Percentiles rank a stretch among this genome's conserved stretches.
Evolutionary conservation across 2,797 vertebrate genomes (phyloP).

Genomic region (Gymnoscopelus microlampas): DNA sequence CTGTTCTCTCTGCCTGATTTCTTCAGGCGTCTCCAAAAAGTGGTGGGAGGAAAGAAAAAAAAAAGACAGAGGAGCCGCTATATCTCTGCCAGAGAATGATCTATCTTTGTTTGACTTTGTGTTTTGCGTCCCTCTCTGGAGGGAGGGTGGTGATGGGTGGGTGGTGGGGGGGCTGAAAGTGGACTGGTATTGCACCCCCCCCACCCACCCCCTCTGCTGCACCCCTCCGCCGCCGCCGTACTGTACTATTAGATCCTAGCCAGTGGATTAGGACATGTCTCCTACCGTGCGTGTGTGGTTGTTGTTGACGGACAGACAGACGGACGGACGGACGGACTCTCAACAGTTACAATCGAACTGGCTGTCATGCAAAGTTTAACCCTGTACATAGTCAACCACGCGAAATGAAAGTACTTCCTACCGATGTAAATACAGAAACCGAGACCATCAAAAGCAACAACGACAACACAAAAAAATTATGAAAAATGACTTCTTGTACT

Average conservation of each 20-base stretch:
- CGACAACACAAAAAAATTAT: constrained; percentile 79
- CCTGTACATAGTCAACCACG: constrained; percentile 82
- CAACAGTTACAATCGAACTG: constrained; percentile 56
- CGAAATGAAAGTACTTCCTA: constrained; percentile 78
- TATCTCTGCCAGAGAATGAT: no score
- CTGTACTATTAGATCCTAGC: constrained; percentile 73
- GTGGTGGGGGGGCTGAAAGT: constrained; percentile 34
- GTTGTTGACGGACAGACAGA: neutral
- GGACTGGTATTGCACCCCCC: constrained; percentile 33
- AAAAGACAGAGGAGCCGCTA: no score
- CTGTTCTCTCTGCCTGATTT: neutral
- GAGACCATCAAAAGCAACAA: constrained; percentile 85
- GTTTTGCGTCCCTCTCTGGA: no score
- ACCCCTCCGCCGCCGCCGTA: constrained; percentile 31
- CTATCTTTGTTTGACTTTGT: no score
- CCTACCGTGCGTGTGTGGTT: constrained; percentile 59
- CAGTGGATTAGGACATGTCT: constrained; percentile 72
- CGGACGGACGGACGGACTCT: constrained; percentile 28
- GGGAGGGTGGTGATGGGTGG: neutral
- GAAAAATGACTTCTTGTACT: constrained; percentile 83
- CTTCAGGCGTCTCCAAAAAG: no score
- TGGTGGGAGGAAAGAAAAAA: no score
- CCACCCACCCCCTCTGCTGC: constrained; percentile 10
- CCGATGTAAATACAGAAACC: constrained; percentile 82
- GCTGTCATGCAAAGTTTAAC: constrained; percentile 61